phyloP scores from a whole-genome alignment of 2,113 vertebrate species.

The Pelvicachromis taeniatus region DNA sequence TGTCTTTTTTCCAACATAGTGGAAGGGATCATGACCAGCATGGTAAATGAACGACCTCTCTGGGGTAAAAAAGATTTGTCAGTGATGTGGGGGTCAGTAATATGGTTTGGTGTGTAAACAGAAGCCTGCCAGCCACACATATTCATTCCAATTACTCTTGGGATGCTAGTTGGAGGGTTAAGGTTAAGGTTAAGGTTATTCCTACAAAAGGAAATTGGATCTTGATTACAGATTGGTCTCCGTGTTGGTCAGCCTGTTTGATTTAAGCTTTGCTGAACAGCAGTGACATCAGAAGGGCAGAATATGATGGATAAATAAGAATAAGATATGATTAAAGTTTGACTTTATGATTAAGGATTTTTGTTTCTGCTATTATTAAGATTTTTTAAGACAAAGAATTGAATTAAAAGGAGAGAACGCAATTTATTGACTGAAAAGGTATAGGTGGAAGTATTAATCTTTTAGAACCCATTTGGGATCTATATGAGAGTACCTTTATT shows the following conservation, averaged over 20 bases:
- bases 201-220: slow-evolving; percentile 58
- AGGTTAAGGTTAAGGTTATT: slow-evolving; percentile 46
- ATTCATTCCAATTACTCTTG: background rate
- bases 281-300: background rate
- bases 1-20: background rate
- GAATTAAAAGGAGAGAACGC: background rate
- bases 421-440: background rate
- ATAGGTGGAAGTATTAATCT: background rate
- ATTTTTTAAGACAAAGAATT: background rate
- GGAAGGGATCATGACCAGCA: background rate
- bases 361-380: background rate
- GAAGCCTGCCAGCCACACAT: background rate
- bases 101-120: slow-evolving; percentile 4
- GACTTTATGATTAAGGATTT: background rate
- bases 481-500: background rate
- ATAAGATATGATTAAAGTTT: background rate
- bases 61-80: background rate
- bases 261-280: slow-evolving; percentile 26
- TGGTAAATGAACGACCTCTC: background rate
- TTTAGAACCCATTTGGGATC: background rate
- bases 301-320: background rate
- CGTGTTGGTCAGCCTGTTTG: slow-evolving; percentile 17
- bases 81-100: background rate
- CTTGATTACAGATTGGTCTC: slow-evolving; percentile 50
- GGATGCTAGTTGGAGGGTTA: background rate